Conservation (phyloP, 2,888 invertebrate genomes). For the Gymnosoma rotundatum region DNA sequence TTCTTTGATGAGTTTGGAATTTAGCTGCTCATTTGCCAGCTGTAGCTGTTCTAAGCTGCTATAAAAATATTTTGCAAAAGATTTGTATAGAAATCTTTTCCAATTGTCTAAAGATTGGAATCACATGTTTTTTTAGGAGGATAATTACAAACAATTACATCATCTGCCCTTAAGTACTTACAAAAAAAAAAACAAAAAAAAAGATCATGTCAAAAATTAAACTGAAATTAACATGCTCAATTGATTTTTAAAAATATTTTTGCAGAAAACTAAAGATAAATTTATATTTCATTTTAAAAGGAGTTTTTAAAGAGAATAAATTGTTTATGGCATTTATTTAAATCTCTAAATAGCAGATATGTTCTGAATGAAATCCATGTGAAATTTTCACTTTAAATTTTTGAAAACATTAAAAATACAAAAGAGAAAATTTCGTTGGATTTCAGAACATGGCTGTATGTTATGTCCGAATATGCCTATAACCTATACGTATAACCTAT, state of each 20-base stretch:
- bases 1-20: not conserved
- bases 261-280: not conserved
- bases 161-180: slow-evolving; percentile 49
- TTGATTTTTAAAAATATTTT: slow-evolving; percentile 29
- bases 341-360: no score
- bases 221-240: slow-evolving; percentile 37
- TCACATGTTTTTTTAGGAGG: slow-evolving; percentile 23
- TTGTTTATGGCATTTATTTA: no score
- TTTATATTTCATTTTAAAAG: no score
- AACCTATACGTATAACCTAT: no score
- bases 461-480: no score
- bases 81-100: slow-evolving; percentile 12
- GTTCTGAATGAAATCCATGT: no score
- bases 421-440: no score
- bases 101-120: not conserved
- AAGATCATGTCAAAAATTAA: not conserved
- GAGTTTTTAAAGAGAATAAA: no score
- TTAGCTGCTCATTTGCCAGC: slow-evolving; percentile 58
- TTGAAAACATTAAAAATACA: no score
- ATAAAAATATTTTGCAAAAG: slow-evolving; percentile 19
- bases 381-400: no score
- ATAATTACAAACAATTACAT: slow-evolving; percentile 55
- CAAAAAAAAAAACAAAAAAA: no score
- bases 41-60: slow-evolving; percentile 48
- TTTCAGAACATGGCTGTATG: no score